A percentile compares a stretch with the other conserved stretches of the same genome.
Evolutionary conservation across 2,888 invertebrate species (phyloP).

Genomic region (Fragum sueziense): DNA sequence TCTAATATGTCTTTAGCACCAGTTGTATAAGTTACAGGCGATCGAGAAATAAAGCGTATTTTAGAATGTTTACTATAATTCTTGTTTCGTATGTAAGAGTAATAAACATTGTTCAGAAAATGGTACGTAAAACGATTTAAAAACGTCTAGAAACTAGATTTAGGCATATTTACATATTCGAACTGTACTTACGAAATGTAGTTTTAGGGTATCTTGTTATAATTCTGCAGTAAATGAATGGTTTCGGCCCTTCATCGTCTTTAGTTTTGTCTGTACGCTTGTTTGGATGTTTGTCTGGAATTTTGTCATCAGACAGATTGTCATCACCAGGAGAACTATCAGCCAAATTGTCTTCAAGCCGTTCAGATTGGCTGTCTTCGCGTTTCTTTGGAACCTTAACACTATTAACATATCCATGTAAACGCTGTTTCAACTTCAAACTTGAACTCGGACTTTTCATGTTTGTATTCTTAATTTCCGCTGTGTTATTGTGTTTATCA

Average conservation of each 20-base stretch:
- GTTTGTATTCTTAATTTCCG: neutral
- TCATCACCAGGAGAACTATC: neutral
- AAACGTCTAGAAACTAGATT: too few relatives aligned
- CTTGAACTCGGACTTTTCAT: neutral
- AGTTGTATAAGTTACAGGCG: too few relatives aligned
- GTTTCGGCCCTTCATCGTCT: too few relatives aligned
- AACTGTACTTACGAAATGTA: conserved; percentile 44
- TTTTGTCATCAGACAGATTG: neutral
- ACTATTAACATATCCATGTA: neutral
- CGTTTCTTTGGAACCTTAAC: neutral
- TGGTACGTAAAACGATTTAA: too few relatives aligned
- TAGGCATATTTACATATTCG: too few relatives aligned
- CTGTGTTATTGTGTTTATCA: neutral
- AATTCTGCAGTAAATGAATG: conserved; percentile 50
- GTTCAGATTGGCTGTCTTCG: neutral
- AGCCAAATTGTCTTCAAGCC: neutral
- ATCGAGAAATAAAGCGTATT: too few relatives aligned
- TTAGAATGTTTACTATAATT: too few relatives aligned
- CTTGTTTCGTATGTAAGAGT: too few relatives aligned
- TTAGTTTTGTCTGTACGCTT: too few relatives aligned
- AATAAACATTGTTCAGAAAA: too few relatives aligned
- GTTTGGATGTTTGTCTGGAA: neutral
- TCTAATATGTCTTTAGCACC: too few relatives aligned
- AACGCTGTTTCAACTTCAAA: neutral
- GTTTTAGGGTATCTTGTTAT: conserved; percentile 49